A percentile compares a stretch with the other conserved stretches of the same genome.
These are phyloP conservation scores for Rhagophthalmus giganteus DNA, from an alignment of 2,888 invertebrate genomes.

Conservation along the genomic window DNA sequence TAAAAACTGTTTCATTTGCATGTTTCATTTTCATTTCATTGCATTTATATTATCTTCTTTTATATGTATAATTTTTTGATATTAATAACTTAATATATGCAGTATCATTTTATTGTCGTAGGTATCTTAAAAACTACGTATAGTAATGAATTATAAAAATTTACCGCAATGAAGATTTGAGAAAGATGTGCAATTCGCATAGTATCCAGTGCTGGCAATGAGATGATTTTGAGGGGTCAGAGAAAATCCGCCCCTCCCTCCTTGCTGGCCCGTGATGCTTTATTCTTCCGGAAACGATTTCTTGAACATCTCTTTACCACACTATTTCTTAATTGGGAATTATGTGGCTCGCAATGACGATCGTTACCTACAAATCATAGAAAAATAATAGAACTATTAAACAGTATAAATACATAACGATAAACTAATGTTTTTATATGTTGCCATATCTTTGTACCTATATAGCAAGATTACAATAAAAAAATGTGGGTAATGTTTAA, in stretches of 20 bases:
- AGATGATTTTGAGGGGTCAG: conserved; percentile 57
- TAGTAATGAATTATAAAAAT: conserved; percentile 44
- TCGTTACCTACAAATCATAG: neutral
- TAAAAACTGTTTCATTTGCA: no score
- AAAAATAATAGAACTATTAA: neutral
- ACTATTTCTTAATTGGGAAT: neutral
- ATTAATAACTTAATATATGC: no score
- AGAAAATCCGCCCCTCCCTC: conserved; percentile 46
- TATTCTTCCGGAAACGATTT: conserved; percentile 32
- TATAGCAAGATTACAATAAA: no score
- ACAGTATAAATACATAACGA: no score
- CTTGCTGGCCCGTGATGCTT: conserved; percentile 36
- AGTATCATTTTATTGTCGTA: no score
- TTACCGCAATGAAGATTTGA: conserved; percentile 77
- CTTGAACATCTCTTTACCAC: conserved; percentile 21
- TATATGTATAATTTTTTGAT: no score
- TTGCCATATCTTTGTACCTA: neutral
- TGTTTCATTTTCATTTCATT: no score
- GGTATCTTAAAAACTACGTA: no score
- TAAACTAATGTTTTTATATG: no score
- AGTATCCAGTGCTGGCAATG: conserved; percentile 69
- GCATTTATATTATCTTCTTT: no score
- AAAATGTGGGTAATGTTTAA: no score
- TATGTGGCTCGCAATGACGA: neutral
- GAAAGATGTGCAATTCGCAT: conserved; percentile 77